A percentile compares a stretch with the other conserved stretches of the same genome.
Evolutionary conservation across 2,113 vertebrate genomes (phyloP).

Genomic region (Crotalus viridis): DNA sequence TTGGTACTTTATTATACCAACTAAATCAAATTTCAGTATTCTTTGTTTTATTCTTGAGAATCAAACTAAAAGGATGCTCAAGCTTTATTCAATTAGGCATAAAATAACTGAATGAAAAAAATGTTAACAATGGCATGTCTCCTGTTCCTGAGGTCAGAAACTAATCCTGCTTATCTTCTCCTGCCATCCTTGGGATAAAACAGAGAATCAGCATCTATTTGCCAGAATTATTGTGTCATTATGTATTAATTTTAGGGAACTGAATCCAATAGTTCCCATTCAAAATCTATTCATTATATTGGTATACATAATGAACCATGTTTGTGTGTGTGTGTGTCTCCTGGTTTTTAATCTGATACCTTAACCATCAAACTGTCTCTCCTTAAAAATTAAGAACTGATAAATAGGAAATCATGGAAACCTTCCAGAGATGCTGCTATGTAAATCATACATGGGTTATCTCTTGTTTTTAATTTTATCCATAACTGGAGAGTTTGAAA

Average conservation of each 20-base stretch:
- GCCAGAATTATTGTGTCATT: too few relatives aligned
- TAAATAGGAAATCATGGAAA: not conserved
- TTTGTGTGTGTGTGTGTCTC: too few relatives aligned
- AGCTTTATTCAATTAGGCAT: not conserved
- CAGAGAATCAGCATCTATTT: too few relatives aligned
- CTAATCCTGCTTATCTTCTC: not conserved
- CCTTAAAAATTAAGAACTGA: not conserved
- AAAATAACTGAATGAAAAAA: not conserved
- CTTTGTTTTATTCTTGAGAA: not conserved
- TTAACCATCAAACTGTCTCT: not conserved
- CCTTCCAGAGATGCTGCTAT: too few relatives aligned
- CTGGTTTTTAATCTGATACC: not conserved
- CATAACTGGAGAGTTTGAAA: not conserved
- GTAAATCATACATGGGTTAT: not conserved
- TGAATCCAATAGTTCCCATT: not conserved
- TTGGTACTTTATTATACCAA: too few relatives aligned
- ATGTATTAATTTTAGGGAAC: not conserved
- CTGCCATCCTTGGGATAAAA: too few relatives aligned
- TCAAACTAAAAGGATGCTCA: not conserved
- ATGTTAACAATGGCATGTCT: not conserved
- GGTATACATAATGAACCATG: not conserved
- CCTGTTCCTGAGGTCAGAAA: not conserved
- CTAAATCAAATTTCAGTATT: not conserved
- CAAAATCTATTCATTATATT: not conserved
- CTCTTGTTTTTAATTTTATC: not conserved